phyloP scores from a whole-genome alignment of 2,113 vertebrate species.

The Benitochromis conjunctus region DNA sequence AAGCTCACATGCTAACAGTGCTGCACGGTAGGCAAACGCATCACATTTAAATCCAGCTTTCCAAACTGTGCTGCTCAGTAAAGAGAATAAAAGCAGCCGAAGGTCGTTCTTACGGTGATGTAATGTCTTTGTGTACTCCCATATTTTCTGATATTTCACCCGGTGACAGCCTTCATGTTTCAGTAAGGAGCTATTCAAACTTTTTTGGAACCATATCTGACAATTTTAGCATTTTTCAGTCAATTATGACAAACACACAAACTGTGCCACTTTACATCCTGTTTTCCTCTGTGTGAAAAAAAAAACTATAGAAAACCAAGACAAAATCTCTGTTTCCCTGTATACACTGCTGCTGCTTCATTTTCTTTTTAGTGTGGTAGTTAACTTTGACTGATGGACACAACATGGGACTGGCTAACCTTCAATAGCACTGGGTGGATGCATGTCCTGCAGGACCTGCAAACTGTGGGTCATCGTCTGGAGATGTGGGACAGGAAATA shows the following conservation, averaged over 20 bases:
- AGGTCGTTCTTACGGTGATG: too few relatives aligned
- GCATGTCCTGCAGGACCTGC: too few relatives aligned
- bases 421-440: too few relatives aligned
- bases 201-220: background rate
- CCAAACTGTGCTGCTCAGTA: too few relatives aligned
- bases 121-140: background rate
- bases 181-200: background rate
- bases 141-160: background rate
- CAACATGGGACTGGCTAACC: too few relatives aligned
- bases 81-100: too few relatives aligned
- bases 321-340: background rate
- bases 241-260: too few relatives aligned
- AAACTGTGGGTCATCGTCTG: too few relatives aligned
- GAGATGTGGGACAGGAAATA: too few relatives aligned
- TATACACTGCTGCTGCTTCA: background rate
- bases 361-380: background rate
- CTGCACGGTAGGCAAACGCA: accelerated
- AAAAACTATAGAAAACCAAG: background rate
- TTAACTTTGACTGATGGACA: background rate
- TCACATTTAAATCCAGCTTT: background rate
- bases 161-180: background rate
- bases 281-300: background rate
- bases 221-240: background rate
- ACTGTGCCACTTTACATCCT: background rate
- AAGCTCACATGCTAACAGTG: background rate